Evolutionary conservation across 1,140 invertebrate genomes (phyloP).

Genomic region (Drosophila malerkotliana): DNA sequence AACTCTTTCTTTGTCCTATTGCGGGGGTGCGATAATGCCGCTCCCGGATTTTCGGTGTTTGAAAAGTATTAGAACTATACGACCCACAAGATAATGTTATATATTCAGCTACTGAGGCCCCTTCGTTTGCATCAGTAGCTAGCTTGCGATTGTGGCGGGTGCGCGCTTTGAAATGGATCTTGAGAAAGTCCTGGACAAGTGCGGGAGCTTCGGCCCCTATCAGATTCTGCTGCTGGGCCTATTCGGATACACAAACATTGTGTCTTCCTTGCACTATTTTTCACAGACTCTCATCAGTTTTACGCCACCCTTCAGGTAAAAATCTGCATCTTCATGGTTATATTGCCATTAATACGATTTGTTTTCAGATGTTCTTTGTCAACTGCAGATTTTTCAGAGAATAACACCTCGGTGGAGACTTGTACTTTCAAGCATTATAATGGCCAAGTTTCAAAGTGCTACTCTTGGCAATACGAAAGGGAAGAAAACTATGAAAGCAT

Average conservation of each 20-base stretch:
- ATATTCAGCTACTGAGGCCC: conserved; percentile 13
- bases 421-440: conserved; percentile 24
- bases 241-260: conserved; percentile 85
- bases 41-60: background rate
- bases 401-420: background rate
- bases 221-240: conserved; percentile 86
- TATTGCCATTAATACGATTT: background rate
- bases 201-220: conserved; percentile 87
- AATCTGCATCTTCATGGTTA: background rate
- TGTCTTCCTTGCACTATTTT: conserved; percentile 86
- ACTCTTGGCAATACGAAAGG: conserved; percentile 84
- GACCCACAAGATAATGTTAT: conserved; percentile 15
- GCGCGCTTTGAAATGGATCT: conserved; percentile 83
- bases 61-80: background rate
- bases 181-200: conserved; percentile 86
- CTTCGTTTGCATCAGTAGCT: conserved; percentile 29
- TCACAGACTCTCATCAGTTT: conserved; percentile 86
- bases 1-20: background rate
- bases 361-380: conserved; percentile 26
- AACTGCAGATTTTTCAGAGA: background rate
- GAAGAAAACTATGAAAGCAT: conserved; percentile 85
- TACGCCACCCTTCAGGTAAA: conserved; percentile 84
- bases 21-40: background rate
- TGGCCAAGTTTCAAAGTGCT: conserved; percentile 39
- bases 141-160: conserved; percentile 23